These are phyloP conservation scores for Harpagoxenus sublaevis DNA, from an alignment of 2,888 invertebrate genomes.

Conservation along the genomic window DNA sequence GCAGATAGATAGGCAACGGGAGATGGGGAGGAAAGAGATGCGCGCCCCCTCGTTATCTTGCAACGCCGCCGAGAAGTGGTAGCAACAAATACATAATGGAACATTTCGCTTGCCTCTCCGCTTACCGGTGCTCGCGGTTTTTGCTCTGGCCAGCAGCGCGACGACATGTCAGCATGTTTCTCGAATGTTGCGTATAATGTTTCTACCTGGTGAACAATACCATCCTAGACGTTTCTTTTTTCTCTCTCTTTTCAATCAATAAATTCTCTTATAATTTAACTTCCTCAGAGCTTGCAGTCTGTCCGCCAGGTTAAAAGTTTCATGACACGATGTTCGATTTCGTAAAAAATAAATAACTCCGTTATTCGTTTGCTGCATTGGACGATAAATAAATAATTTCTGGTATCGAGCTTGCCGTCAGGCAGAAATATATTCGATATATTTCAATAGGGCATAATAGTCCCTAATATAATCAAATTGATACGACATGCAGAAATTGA, in stretches of 20 bases:
- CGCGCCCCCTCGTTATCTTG: conserved; percentile 78
- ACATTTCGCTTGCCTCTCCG: conserved; percentile 56
- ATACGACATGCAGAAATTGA: background rate
- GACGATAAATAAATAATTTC: conserved; percentile 33
- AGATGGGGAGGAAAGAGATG: conserved; percentile 30
- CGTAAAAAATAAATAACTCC: conserved; percentile 5
- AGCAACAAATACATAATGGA: conserved; percentile 70
- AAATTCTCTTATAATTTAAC: conserved; percentile 3
- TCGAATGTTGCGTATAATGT: conserved; percentile 18
- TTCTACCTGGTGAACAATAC: background rate
- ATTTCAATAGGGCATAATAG: background rate
- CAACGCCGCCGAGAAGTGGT: conserved; percentile 57
- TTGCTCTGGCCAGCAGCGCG: background rate
- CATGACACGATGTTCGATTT: background rate
- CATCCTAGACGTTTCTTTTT: background rate
- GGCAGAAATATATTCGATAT: background rate
- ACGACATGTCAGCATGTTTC: conserved; percentile 10
- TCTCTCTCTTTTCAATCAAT: background rate
- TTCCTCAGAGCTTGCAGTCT: background rate
- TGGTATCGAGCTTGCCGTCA: background rate
- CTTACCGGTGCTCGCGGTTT: conserved; percentile 22
- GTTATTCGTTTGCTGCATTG: background rate
- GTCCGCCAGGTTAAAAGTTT: conserved; percentile 30
- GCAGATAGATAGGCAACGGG: conserved; percentile 51
- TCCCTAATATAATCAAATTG: conserved; percentile 2